A percentile compares a stretch with the other conserved stretches of the same genome.
Evolutionary conservation across 2,113 vertebrate species (phyloP).

Genomic region (human (Homo sapiens)): DNA sequence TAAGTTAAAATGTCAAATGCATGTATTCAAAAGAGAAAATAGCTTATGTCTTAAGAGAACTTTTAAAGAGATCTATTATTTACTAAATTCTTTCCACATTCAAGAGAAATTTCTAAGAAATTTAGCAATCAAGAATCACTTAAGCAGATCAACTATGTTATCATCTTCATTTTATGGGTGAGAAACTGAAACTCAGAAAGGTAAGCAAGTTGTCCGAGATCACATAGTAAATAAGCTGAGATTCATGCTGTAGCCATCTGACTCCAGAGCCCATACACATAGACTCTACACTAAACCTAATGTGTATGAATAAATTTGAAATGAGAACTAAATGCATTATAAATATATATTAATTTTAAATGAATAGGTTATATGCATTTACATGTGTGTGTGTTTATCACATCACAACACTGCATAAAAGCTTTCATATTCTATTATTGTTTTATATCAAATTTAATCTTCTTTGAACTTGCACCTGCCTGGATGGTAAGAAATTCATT

Average conservation of each 20-base stretch:
- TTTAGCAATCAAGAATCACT: not conserved
- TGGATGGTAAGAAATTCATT: not conserved
- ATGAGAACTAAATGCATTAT: not conserved
- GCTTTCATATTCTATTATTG: not conserved
- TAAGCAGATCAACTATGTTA: not conserved
- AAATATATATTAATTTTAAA: not conserved
- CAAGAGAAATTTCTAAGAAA: not conserved
- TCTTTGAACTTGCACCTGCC: not conserved
- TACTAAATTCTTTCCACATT: not conserved
- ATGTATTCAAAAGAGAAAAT: not conserved
- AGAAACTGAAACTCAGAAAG: not conserved
- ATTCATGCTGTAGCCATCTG: not conserved
- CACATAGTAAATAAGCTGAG: not conserved
- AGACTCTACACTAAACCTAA: not conserved
- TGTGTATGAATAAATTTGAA: not conserved
- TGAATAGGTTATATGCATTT: not conserved
- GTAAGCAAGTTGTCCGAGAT: not conserved
- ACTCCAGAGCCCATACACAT: not conserved
- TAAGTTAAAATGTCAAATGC: not conserved
- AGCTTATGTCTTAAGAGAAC: not conserved
- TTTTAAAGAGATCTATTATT: not conserved
- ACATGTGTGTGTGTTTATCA: not conserved
- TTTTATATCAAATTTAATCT: not conserved
- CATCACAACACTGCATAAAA: not conserved
- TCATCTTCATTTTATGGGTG: not conserved